A percentile compares a stretch with the other conserved stretches of the same genome.
Evolutionary conservation across 2,113 vertebrate genomes (phyloP).

Genomic region (Percina caprodes): DNA sequence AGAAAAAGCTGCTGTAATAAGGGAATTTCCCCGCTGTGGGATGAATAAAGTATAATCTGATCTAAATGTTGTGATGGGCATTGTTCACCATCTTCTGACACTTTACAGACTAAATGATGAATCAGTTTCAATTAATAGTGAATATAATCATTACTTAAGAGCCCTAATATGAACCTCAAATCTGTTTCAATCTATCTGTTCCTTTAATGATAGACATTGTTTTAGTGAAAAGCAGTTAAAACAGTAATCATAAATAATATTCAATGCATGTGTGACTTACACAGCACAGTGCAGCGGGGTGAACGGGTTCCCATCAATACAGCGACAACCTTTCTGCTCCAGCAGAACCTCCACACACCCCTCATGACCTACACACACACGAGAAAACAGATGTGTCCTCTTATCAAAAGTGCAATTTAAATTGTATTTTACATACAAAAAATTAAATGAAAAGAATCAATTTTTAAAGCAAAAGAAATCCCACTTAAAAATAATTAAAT

Average conservation of each 20-base stretch:
- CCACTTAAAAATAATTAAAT: too few relatives aligned
- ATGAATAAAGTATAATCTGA: too few relatives aligned
- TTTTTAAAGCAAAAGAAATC: too few relatives aligned
- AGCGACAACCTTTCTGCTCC: constrained; percentile 92
- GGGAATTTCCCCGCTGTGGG: too few relatives aligned
- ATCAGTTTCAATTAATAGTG: neutral
- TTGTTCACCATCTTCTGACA: neutral
- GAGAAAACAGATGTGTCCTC: too few relatives aligned
- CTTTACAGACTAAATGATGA: neutral
- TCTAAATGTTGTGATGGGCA: too few relatives aligned
- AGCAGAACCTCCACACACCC: constrained; percentile 95
- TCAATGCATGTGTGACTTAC: constrained; percentile 82
- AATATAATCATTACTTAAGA: neutral
- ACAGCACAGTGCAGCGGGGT: constrained; percentile 97
- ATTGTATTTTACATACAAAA: too few relatives aligned
- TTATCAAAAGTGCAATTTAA: too few relatives aligned
- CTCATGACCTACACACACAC: constrained; percentile 89
- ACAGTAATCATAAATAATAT: neutral
- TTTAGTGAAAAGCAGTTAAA: neutral
- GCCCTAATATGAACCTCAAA: neutral
- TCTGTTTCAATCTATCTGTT: too few relatives aligned
- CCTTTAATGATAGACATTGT: too few relatives aligned
- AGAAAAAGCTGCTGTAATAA: too few relatives aligned
- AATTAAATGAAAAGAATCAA: too few relatives aligned
- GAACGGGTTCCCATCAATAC: constrained; percentile 93